Percentiles rank a stretch among this genome's conserved stretches.
Evolutionary conservation across 2,113 vertebrate species (phyloP).

Genomic region (Bungarus multicinctus): DNA sequence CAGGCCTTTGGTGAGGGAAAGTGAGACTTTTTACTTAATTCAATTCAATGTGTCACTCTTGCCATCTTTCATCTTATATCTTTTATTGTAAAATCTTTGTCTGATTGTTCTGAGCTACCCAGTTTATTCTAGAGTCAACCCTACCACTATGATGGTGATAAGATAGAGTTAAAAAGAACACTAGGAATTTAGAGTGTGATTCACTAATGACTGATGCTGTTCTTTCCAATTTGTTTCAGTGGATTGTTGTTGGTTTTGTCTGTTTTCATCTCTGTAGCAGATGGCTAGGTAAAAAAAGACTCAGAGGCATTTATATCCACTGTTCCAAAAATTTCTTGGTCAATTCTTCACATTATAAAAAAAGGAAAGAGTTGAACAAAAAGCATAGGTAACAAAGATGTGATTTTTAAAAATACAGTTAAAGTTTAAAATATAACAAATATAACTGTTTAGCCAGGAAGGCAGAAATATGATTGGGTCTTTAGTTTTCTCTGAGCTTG

Average conservation of each 20-base stretch:
- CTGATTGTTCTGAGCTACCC: neutral
- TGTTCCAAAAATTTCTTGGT: neutral
- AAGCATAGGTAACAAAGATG: no score
- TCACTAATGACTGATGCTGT: neutral
- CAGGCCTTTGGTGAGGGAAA: neutral
- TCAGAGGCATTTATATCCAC: neutral
- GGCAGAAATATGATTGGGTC: neutral
- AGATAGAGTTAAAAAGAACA: neutral
- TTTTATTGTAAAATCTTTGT: neutral
- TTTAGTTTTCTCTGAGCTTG: neutral
- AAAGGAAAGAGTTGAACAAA: no score
- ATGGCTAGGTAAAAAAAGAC: neutral
- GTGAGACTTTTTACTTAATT: neutral
- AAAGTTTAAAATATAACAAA: neutral
- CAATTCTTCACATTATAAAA: no score
- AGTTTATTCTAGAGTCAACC: neutral
- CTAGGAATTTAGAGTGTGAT: neutral
- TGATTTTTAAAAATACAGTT: neutral
- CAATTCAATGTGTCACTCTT: neutral
- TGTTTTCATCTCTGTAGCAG: neutral
- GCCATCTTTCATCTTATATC: neutral
- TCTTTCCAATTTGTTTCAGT: neutral
- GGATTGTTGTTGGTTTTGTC: neutral
- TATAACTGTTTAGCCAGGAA: neutral
- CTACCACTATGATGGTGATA: neutral